Percentiles rank a stretch among this genome's conserved stretches.
phyloP scores from a whole-genome alignment of 2,797 vertebrate genomes.

The Gobio occitaniae region DNA sequence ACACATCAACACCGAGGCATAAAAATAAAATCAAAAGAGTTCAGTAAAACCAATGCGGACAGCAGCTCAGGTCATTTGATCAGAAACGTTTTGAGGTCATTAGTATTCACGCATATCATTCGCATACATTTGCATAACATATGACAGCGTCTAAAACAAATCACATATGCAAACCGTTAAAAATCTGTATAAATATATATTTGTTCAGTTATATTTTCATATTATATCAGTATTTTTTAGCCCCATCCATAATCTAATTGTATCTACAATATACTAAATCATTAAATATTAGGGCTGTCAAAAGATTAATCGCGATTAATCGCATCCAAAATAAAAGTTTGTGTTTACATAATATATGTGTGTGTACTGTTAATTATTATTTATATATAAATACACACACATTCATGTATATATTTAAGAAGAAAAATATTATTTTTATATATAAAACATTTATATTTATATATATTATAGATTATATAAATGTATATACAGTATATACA shows the following conservation, averaged over 20 bases:
- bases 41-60: not conserved
- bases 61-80: not conserved
- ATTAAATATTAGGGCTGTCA: too few relatives aligned
- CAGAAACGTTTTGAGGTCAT: not conserved
- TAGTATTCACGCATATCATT: not conserved
- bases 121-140: not conserved
- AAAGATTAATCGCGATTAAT: too few relatives aligned
- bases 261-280: not conserved
- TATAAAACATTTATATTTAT: too few relatives aligned
- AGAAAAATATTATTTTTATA: too few relatives aligned
- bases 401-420: too few relatives aligned
- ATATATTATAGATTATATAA: not conserved
- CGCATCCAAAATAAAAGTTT: too few relatives aligned
- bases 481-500: too few relatives aligned
- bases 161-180: not conserved
- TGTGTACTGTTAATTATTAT: too few relatives aligned
- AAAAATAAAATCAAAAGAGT: not conserved
- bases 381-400: too few relatives aligned
- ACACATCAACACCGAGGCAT: not conserved
- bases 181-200: not conserved
- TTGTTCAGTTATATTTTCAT: not conserved
- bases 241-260: not conserved
- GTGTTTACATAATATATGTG: too few relatives aligned
- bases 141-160: not conserved
- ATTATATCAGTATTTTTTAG: not conserved